These are phyloP conservation scores for Aldrovandia affinis DNA, from an alignment of 2,797 vertebrate species.

Conservation along the genomic window DNA sequence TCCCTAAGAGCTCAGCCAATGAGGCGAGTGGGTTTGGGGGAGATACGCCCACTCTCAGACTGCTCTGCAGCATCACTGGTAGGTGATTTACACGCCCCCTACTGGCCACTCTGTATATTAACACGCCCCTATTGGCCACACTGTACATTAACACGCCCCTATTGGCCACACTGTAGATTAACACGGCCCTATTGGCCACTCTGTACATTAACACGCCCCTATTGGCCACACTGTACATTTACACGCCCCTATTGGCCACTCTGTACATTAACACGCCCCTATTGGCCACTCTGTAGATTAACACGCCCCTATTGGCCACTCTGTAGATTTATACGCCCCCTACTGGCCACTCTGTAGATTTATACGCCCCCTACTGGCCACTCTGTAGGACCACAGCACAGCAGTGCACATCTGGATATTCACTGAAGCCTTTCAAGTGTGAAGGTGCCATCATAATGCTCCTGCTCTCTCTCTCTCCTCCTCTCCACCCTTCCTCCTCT, in stretches of 20 bases:
- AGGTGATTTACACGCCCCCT: conserved; percentile 27
- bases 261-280: too few relatives aligned
- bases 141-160: background rate
- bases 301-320: too few relatives aligned
- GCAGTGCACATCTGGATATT: background rate
- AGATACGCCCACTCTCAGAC: conserved; percentile 86
- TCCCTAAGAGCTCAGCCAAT: conserved; percentile 84
- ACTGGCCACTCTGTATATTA: background rate
- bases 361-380: too few relatives aligned
- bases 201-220: too few relatives aligned
- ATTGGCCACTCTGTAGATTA: too few relatives aligned
- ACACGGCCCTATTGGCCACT: too few relatives aligned
- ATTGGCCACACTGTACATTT: too few relatives aligned
- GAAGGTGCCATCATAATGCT: background rate
- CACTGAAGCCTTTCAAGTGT: background rate
- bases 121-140: background rate
- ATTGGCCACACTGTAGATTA: background rate
- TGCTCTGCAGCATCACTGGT: conserved; percentile 98
- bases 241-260: too few relatives aligned
- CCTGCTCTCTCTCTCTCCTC: background rate
- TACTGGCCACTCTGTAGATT: background rate
- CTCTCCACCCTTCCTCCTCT: too few relatives aligned
- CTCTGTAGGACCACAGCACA: background rate
- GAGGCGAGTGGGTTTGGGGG: conserved; percentile 84
- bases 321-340: background rate